Evolutionary conservation across 2,797 vertebrate species (phyloP).

Genomic region (Buceros bicornis): DNA sequence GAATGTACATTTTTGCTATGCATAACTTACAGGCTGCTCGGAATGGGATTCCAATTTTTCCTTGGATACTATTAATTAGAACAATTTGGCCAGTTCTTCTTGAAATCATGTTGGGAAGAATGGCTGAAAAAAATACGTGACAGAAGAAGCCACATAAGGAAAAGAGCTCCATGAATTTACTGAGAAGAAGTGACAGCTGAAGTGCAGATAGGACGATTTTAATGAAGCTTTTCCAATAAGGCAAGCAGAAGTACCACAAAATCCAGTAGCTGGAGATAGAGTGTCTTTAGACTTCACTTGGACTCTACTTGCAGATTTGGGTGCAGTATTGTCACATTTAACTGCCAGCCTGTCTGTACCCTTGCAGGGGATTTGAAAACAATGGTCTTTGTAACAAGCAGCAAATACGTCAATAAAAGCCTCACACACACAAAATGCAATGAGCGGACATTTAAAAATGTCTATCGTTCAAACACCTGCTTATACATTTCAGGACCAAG

Average conservation of each 20-base stretch:
- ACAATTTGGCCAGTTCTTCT: conserved; percentile 92
- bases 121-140: conserved; percentile 76
- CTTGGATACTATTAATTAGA: conserved; percentile 93
- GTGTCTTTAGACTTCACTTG: background rate
- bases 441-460: background rate
- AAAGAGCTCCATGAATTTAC: background rate
- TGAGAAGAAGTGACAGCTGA: background rate
- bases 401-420: background rate
- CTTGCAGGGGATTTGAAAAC: background rate
- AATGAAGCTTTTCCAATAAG: background rate
- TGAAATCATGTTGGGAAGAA: conserved; percentile 94
- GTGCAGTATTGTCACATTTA: background rate
- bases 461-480: background rate
- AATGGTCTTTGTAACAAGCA: background rate
- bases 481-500: background rate
- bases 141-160: background rate
- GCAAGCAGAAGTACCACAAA: background rate
- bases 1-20: background rate
- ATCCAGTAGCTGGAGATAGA: background rate
- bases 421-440: background rate
- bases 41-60: conserved; percentile 92
- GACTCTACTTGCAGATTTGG: background rate
- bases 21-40: conserved; percentile 92
- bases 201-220: background rate
- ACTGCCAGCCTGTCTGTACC: background rate